These are phyloP conservation scores for Achroia grisella DNA, from an alignment of 1,140 invertebrate genomes.

Conservation along the genomic window DNA sequence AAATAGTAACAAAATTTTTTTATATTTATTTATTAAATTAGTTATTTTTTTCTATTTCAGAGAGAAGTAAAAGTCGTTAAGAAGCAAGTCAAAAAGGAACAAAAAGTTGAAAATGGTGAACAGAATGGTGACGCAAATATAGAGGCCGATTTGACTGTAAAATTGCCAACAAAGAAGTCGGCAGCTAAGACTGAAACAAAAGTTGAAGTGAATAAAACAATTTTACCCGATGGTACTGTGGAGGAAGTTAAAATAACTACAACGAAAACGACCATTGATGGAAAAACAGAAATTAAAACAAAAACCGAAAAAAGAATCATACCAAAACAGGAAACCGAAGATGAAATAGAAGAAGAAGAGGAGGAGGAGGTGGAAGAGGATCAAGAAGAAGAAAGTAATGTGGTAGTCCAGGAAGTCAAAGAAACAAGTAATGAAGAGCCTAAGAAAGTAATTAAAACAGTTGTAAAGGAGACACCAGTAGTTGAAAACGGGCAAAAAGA, in stretches of 20 bases:
- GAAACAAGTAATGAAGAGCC: slow-evolving; percentile 20
- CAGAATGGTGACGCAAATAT: slow-evolving; percentile 43
- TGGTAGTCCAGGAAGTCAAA: slow-evolving; percentile 11
- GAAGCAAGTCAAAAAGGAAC: slow-evolving; percentile 45
- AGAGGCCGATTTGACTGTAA: slow-evolving; percentile 49
- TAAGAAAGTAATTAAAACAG: slow-evolving; percentile 23
- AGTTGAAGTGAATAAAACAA: slow-evolving; percentile 57
- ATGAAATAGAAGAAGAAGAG: slow-evolving; percentile 24
- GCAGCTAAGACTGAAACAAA: slow-evolving; percentile 58
- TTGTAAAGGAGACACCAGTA: slow-evolving; percentile 13
- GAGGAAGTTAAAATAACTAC: slow-evolving; percentile 61
- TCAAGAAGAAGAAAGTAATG: slow-evolving; percentile 9
- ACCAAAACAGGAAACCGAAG: slow-evolving; percentile 43
- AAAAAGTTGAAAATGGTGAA: slow-evolving; percentile 25
- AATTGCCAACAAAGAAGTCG: slow-evolving; percentile 53
- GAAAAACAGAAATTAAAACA: slow-evolving; percentile 54
- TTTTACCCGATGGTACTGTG: slow-evolving; percentile 50
- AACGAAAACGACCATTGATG: slow-evolving; percentile 58
- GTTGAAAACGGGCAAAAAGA: slow-evolving; percentile 19
- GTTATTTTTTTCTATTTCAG: slow-evolving; percentile 40
- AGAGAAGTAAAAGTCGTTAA: slow-evolving; percentile 49
- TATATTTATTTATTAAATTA: background rate
- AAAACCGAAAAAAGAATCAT: slow-evolving; percentile 54
- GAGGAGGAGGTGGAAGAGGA: slow-evolving; percentile 32
- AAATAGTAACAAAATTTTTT: background rate